Conservation (phyloP, 2,113 vertebrate species). For the Prunella himalayana region DNA sequence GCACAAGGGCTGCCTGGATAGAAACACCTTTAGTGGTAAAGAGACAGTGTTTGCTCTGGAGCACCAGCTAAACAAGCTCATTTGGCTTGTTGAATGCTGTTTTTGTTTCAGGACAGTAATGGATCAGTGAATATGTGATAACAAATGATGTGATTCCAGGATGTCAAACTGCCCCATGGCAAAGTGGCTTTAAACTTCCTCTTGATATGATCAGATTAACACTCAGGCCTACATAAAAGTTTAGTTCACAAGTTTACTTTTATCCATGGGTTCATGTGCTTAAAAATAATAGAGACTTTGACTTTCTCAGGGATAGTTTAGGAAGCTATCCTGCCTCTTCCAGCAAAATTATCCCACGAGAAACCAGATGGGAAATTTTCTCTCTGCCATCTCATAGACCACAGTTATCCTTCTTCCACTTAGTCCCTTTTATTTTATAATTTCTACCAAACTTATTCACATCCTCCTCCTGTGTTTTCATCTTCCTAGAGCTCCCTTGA, state of each 20-base stretch:
- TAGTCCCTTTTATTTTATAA: not conserved
- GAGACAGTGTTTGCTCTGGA: not conserved
- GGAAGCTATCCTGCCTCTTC: not conserved
- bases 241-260: not conserved
- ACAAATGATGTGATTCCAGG: not conserved
- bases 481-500: not conserved
- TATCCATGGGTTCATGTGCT: not conserved
- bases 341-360: conserved; percentile 21
- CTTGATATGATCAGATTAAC: not conserved
- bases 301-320: not conserved
- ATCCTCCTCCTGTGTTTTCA: conserved; percentile 1
- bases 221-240: not conserved
- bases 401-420: not conserved
- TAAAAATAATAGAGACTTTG: not conserved
- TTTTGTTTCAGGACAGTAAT: conserved; percentile 15
- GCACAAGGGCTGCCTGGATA: not conserved
- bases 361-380: not conserved
- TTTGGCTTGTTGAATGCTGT: not conserved
- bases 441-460: not conserved
- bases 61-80: not conserved
- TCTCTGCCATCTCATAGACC: not conserved
- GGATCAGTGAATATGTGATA: not conserved
- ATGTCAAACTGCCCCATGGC: not conserved
- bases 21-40: not conserved
- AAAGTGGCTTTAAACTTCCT: not conserved